Percentiles rank a stretch among this genome's conserved stretches.
Conservation (phyloP, 1,140 invertebrate species). For the Bombus sylvicola region DNA sequence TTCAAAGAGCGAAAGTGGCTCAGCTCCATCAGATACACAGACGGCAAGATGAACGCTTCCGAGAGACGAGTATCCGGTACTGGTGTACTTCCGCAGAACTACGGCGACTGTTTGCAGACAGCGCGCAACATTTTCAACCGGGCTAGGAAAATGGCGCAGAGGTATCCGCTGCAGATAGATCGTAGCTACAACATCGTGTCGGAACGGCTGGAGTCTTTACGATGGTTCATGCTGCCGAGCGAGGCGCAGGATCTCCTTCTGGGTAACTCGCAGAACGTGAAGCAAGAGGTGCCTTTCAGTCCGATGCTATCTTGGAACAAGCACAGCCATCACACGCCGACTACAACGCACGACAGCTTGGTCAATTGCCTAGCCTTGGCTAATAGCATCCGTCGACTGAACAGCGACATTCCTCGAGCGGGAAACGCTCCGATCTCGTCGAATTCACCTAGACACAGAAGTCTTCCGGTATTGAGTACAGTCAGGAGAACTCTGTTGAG, state of each 20-base stretch:
- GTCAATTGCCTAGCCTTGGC: constrained; percentile 55
- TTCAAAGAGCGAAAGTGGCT: constrained; percentile 93
- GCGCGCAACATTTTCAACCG: constrained; percentile 91
- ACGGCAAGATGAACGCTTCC: constrained; percentile 89
- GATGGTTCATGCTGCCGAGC: constrained; percentile 93
- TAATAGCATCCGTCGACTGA: constrained; percentile 75
- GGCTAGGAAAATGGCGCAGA: constrained; percentile 89
- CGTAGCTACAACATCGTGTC: constrained; percentile 88
- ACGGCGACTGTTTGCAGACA: constrained; percentile 90
- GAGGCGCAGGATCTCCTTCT: constrained; percentile 89
- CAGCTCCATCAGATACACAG: constrained; percentile 89
- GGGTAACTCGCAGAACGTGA: constrained; percentile 88
- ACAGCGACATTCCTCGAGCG: constrained; percentile 77
- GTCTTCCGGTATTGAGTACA: constrained; percentile 75
- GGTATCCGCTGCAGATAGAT: constrained; percentile 87
- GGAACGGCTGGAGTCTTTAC: constrained; percentile 86
- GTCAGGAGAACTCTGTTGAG: constrained; percentile 49
- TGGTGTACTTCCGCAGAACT: constrained; percentile 87
- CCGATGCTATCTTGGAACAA: constrained; percentile 76
- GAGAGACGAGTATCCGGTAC: constrained; percentile 88
- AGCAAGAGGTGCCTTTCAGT: constrained; percentile 89
- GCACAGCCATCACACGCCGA: constrained; percentile 20
- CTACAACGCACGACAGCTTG: constrained; percentile 59
- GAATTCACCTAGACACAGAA: constrained; percentile 78
- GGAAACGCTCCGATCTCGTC: constrained; percentile 68